Evolutionary conservation across 2,888 invertebrate genomes (phyloP), one percentile per base, ranked within the genome.

Genomic region (Pterostichus madidus): DNA sequence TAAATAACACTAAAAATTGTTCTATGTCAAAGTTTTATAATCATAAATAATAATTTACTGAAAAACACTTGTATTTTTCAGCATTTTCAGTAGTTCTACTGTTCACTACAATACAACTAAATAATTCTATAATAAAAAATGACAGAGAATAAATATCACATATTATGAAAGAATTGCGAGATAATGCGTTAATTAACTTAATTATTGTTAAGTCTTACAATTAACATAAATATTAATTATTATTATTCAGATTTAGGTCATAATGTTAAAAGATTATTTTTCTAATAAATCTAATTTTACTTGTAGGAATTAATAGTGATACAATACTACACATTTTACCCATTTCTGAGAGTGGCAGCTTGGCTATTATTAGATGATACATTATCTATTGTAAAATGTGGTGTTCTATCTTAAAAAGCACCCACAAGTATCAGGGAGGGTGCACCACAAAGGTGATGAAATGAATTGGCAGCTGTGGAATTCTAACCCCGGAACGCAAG

Each of bases 141-240:
- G 59, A 59, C 59, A 59, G 59, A 59, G 59, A 64, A 64, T 64
- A 64, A 35, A 35, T 64, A 64, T 64, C 64, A 64, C 64, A 64
- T 64, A 64, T 32, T 64, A 64, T 35, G 32, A 64, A 52, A 52
- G 52, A 64, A 64, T 24, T 64, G 64, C 64, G 39, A 64, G 59
- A 59, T 24, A 59, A 39, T 39, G 39, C 39, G 39, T 39, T 39
- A 39, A 24, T 24, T 24, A 39, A 39, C 39, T 39, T 39, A 39
- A 39, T 7, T 24, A 24, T 24, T 24, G 24, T 24, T 39, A 39
- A 39, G 39, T 39, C 39, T 39, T 59, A 17, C 8, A 6, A 5
- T 59, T 24, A 59, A 59, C 59, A 53, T 53, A 53, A 53, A 53
- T 53, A 53, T 59, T 64, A 64, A 13, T 49, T 49, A 49, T n/a